Evolutionary conservation across 2,888 invertebrate species (phyloP), one percentile per base, ranked within the genome.

Genomic region (Ophion costatus): DNA sequence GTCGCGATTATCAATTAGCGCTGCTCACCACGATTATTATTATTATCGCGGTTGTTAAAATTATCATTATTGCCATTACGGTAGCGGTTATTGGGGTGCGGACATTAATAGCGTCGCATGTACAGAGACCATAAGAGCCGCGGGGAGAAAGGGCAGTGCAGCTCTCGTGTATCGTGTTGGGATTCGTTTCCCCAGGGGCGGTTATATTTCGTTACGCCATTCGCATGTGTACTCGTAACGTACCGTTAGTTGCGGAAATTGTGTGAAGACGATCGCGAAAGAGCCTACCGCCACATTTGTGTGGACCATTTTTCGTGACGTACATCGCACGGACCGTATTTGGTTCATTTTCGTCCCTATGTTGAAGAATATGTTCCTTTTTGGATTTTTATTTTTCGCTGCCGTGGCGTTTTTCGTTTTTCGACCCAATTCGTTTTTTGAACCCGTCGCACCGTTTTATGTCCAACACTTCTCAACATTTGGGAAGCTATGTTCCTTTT

Each of bases 211-310:
- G 86, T 86, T 86, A 81, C 80, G 76, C 75, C 73, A 74, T 78
- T 57, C 83, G 33, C 67, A 70, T 71, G 51, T 83, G 33, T 67
- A 66, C 70, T 75, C 82, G 82, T 84, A 86, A 88, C 83, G 87
- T 82, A 86, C 78, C 86, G 86, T 88, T 88, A 86, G 85, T 87
- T 67, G 82, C 82, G 84, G 87, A 74, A 86, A 88, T 87, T 87
- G 85, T 66, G 74, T 77, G 82, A 84, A 74, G 77, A 77, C 81
- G 84, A 83, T 82, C 83, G 84, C 79, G 78, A 87, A 81, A 67
- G 33, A 33, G 22, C 33, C 17, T 64, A 67, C 59, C n/a, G n/a
- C n/a, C n/a, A 45, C 9, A 56, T 66, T 38, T 56, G 22, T 57
- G 42, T 10, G 20, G 11, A 66, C 20, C 20, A 66, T 66, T 66